Evolutionary conservation across 2,888 invertebrate genomes (phyloP).

Genomic region (Petrolisthes cinctipes): DNA sequence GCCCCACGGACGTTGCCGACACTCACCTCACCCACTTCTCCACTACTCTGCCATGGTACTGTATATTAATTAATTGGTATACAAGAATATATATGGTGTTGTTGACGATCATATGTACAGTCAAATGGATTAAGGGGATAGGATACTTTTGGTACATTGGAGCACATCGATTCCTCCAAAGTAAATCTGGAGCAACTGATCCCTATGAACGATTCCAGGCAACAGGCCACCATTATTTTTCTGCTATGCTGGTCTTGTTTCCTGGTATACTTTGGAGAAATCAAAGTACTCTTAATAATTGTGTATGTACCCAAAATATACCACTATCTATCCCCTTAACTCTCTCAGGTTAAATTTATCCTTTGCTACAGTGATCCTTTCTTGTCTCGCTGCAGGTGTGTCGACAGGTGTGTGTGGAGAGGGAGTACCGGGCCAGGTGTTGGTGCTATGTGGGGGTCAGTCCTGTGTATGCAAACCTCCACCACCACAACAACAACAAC

Average conservation of each 20-base stretch:
- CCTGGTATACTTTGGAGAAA: no score
- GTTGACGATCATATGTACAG: neutral
- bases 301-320: no score
- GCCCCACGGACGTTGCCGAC: slow-evolving; percentile 30
- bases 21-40: slow-evolving; percentile 5
- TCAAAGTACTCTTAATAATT: no score
- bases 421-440: slow-evolving; percentile 34
- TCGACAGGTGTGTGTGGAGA: slow-evolving; percentile 38
- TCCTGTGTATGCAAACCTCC: slow-evolving; percentile 6
- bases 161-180: no score
- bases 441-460: slow-evolving; percentile 28
- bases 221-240: no score
- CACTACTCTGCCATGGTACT: slow-evolving; percentile 43
- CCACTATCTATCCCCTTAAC: no score
- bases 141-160: neutral
- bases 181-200: no score
- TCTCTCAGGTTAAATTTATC: no score
- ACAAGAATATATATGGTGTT: neutral
- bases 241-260: no score
- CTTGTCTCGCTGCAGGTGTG: slow-evolving; percentile 29
- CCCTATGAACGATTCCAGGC: no score
- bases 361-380: neutral
- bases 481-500: neutral
- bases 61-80: neutral
- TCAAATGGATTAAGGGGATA: neutral